phyloP scores from a whole-genome alignment of 2,888 invertebrate genomes.

The Eudasyphora cyanicolor region DNA sequence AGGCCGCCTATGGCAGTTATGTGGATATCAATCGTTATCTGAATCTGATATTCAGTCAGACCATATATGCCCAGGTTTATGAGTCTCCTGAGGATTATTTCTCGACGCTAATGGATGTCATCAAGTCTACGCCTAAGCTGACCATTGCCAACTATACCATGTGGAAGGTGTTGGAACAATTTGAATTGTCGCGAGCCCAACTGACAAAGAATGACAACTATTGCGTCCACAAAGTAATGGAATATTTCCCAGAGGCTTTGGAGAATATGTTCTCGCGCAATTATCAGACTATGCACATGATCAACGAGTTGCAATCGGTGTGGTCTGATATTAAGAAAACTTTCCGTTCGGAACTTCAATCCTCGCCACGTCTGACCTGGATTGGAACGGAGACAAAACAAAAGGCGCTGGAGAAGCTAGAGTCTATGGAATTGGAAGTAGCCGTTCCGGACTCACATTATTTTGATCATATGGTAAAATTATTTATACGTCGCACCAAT shows the following conservation, averaged over 20 bases:
- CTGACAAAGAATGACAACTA: slow-evolving; percentile 67
- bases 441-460: slow-evolving; percentile 68
- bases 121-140: slow-evolving; percentile 73
- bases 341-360: slow-evolving; percentile 73
- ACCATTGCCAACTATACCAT: slow-evolving; percentile 77
- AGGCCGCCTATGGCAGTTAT: slow-evolving; percentile 73
- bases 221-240: slow-evolving; percentile 73
- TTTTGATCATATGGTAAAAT: slow-evolving; percentile 68
- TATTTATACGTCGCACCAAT: slow-evolving; percentile 66
- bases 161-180: slow-evolving; percentile 74
- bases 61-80: slow-evolving; percentile 73
- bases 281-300: slow-evolving; percentile 73
- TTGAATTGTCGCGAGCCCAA: slow-evolving; percentile 71
- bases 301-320: slow-evolving; percentile 75
- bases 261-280: slow-evolving; percentile 75
- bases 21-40: slow-evolving; percentile 76
- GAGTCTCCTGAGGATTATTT: slow-evolving; percentile 75
- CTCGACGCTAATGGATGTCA: slow-evolving; percentile 73
- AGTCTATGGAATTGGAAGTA: slow-evolving; percentile 72
- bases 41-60: slow-evolving; percentile 74
- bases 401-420: slow-evolving; percentile 72
- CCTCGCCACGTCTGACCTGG: slow-evolving; percentile 72
- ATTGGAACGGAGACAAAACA: slow-evolving; percentile 72
- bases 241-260: slow-evolving; percentile 75
- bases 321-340: slow-evolving; percentile 75